A percentile compares a stretch with the other conserved stretches of the same genome.
Evolutionary conservation across 2,797 vertebrate genomes (phyloP).

Genomic region (Channallabes apus): DNA sequence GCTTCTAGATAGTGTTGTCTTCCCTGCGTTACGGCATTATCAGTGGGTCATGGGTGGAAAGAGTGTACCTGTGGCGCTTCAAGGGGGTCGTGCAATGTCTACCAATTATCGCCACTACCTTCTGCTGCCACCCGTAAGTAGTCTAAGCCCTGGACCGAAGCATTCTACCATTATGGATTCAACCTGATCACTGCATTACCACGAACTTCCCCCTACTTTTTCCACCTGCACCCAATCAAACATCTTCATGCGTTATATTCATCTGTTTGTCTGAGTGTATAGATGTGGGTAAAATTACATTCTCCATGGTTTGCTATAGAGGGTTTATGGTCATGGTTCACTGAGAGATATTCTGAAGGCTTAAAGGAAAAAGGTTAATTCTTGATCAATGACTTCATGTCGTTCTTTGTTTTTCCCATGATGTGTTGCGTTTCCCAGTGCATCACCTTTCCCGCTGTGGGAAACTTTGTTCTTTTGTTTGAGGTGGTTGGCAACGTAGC

Average conservation of each 20-base stretch:
- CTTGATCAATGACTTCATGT: constrained; percentile 32
- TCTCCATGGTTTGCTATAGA: constrained; percentile 9
- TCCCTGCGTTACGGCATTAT: constrained; percentile 79
- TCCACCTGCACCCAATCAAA: constrained; percentile 50
- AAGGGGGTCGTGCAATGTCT: constrained; percentile 76
- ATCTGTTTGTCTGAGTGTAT: constrained; percentile 30
- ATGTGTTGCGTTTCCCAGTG: neutral
- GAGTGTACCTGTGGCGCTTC: constrained; percentile 74
- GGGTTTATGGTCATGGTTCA: constrained; percentile 14
- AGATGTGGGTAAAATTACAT: constrained; percentile 7
- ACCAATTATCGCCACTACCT: constrained; percentile 75
- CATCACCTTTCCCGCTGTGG: neutral
- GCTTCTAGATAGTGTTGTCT: constrained; percentile 74
- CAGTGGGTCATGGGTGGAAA: constrained; percentile 77
- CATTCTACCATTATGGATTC: constrained; percentile 44
- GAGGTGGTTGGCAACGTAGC: constrained; percentile 10
- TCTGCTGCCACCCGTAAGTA: constrained; percentile 81
- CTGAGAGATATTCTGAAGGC: neutral
- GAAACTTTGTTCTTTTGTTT: neutral
- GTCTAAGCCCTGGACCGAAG: constrained; percentile 54
- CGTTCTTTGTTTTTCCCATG: constrained; percentile 6
- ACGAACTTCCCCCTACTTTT: constrained; percentile 1
- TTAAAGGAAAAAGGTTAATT: constrained; percentile 18
- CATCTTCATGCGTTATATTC: constrained; percentile 40
- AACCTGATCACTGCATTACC: constrained; percentile 47